A percentile compares a stretch with the other conserved stretches of the same genome.
phyloP scores from a whole-genome alignment of 2,888 invertebrate species.

The Leistus spinibarbis region DNA sequence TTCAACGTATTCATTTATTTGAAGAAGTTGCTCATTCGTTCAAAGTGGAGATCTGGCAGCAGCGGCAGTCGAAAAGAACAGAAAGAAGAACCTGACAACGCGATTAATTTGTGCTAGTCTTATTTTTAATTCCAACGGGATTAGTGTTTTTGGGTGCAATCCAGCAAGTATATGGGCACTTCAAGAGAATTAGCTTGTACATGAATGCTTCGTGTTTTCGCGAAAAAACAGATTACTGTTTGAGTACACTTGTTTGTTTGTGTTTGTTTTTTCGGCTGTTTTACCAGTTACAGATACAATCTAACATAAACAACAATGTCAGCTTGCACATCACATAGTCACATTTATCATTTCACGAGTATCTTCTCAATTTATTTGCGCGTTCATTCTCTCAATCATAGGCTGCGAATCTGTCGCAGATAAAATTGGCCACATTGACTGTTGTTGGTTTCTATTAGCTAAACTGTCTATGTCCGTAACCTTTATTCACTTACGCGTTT shows the following conservation, averaged over 20 bases:
- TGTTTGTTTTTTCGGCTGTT: too few relatives aligned
- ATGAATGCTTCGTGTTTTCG: slow-evolving; percentile 32
- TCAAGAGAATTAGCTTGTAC: slow-evolving; percentile 32
- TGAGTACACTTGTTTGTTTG: neutral
- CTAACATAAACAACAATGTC: neutral
- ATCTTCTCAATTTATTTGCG: neutral
- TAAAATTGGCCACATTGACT: slow-evolving; percentile 19
- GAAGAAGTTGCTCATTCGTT: neutral
- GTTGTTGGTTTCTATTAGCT: slow-evolving; percentile 31
- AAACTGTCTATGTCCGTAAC: slow-evolving; percentile 33
- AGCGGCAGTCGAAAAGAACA: neutral
- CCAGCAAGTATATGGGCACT: slow-evolving; percentile 38
- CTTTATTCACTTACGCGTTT: slow-evolving; percentile 38
- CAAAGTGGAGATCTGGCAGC: neutral
- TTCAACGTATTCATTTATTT: slow-evolving; percentile 35
- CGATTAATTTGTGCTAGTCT: slow-evolving; percentile 39
- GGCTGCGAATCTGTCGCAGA: too few relatives aligned
- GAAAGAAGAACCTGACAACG: slow-evolving; percentile 32
- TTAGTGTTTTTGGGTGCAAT: slow-evolving; percentile 38
- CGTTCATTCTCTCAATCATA: too few relatives aligned
- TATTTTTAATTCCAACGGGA: slow-evolving; percentile 36
- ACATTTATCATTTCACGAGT: neutral
- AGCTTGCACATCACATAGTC: neutral
- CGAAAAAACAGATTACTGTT: slow-evolving; percentile 35
- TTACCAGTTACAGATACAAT: neutral